These are phyloP conservation scores for Lasioglossum malachurum DNA, from an alignment of 2,888 invertebrate genomes.

Conservation along the genomic window DNA sequence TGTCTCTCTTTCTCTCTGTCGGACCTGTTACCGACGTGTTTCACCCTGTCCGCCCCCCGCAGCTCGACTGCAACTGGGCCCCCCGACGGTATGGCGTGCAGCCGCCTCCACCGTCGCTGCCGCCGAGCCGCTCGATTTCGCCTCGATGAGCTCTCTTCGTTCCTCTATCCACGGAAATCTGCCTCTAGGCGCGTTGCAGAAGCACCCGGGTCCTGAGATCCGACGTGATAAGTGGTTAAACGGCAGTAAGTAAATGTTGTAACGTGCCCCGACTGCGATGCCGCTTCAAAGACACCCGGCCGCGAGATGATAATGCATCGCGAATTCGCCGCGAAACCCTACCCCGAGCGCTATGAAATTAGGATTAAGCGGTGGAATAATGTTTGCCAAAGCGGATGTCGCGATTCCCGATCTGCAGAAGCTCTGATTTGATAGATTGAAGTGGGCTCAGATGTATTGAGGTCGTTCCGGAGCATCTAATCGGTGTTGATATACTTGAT, in stretches of 20 bases:
- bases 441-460: background rate
- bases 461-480: background rate
- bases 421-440: background rate
- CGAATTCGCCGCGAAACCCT: constrained; percentile 36
- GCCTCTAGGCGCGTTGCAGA: constrained; percentile 78
- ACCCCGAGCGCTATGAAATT: constrained; percentile 60
- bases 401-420: background rate
- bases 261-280: constrained; percentile 50
- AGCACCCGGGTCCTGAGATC: constrained; percentile 73
- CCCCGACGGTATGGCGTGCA: constrained; percentile 27
- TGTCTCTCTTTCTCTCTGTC: constrained; percentile 37
- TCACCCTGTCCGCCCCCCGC: constrained; percentile 7
- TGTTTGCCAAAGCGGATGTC: constrained; percentile 20
- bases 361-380: constrained; percentile 55
- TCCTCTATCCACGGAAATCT: constrained; percentile 65
- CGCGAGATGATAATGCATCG: constrained; percentile 63
- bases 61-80: background rate
- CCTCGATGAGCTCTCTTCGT: constrained; percentile 7
- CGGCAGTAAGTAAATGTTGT: constrained; percentile 76
- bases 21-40: constrained; percentile 19
- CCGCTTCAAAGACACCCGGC: constrained; percentile 63
- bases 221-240: constrained; percentile 81
- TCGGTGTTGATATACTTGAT: background rate
- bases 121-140: constrained; percentile 45
- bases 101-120: background rate